Evolutionary conservation across 1,140 invertebrate genomes (phyloP).

Genomic region (Caenorhabditis remanei): DNA sequence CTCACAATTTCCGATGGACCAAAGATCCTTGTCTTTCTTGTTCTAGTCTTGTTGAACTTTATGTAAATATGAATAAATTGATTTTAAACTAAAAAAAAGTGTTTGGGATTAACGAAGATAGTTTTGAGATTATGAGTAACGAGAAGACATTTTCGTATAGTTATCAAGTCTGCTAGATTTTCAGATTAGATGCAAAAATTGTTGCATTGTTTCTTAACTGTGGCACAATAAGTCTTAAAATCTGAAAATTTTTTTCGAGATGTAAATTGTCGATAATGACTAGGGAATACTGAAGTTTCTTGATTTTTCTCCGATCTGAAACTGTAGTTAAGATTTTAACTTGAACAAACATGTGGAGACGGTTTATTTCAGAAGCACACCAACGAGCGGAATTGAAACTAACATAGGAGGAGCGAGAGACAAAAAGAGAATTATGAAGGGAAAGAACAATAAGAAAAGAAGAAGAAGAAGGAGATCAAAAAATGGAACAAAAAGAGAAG

Average conservation of each 20-base stretch:
- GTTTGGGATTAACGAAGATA: no score
- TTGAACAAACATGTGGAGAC: slow-evolving; percentile 53
- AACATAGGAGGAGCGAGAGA: slow-evolving; percentile 32
- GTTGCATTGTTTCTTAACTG: no score
- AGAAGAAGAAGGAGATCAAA: background rate
- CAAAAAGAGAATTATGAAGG: background rate
- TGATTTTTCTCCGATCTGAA: background rate
- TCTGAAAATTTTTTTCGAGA: no score
- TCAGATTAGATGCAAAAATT: no score
- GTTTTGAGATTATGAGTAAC: no score
- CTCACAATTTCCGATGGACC: slow-evolving; percentile 25
- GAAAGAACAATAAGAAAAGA: background rate
- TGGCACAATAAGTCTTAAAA: no score
- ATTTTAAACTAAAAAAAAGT: background rate
- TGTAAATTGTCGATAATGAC: no score
- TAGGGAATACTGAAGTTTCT: no score
- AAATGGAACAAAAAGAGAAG: background rate
- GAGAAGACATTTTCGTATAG: no score
- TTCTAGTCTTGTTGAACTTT: slow-evolving; percentile 32
- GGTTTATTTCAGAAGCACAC: slow-evolving; percentile 56
- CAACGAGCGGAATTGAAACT: slow-evolving; percentile 54
- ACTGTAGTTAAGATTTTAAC: background rate
- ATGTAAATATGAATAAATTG: slow-evolving; percentile 9
- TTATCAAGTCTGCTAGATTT: no score
- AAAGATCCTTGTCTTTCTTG: slow-evolving; percentile 50